These are phyloP conservation scores for Thalpophila matura DNA, from an alignment of 2,888 invertebrate species.

Conservation along the genomic window DNA sequence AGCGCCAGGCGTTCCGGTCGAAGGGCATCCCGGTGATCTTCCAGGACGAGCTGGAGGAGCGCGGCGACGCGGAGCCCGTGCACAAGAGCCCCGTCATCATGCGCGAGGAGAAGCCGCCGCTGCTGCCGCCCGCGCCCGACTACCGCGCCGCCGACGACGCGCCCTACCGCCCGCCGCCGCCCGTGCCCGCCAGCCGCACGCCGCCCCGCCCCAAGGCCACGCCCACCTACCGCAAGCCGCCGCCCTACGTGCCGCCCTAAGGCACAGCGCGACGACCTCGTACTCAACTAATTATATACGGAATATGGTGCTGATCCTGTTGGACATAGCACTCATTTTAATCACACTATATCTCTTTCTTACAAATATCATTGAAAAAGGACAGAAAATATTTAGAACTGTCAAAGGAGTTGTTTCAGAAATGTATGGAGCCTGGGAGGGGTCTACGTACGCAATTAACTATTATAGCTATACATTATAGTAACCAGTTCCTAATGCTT, in stretches of 20 bases:
- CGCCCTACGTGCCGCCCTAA: conserved; percentile 99
- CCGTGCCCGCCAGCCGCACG: conserved; percentile 94
- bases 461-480: too few species aligned
- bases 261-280: conserved; percentile 52
- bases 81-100: conserved; percentile 98
- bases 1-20: conserved; percentile 95
- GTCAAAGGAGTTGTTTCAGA: too few species aligned
- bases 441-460: too few species aligned
- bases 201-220: conserved; percentile 95
- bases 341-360: too few species aligned
- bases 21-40: conserved; percentile 98
- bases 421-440: too few species aligned
- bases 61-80: conserved; percentile 96
- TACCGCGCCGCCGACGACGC: conserved; percentile 92
- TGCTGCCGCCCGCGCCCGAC: conserved; percentile 94
- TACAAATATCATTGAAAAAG: too few species aligned
- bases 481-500: too few species aligned
- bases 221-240: conserved; percentile 98
- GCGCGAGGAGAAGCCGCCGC: conserved; percentile 98
- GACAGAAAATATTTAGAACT: too few species aligned
- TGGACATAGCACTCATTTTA: too few species aligned
- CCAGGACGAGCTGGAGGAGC: conserved; percentile 98
- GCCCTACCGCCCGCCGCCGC: conserved; percentile 97
- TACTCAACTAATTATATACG: conserved; percentile 42
- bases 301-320: too few species aligned